Evolutionary conservation across 2,888 invertebrate species (phyloP).

Genomic region (Coelopa pilipes): DNA sequence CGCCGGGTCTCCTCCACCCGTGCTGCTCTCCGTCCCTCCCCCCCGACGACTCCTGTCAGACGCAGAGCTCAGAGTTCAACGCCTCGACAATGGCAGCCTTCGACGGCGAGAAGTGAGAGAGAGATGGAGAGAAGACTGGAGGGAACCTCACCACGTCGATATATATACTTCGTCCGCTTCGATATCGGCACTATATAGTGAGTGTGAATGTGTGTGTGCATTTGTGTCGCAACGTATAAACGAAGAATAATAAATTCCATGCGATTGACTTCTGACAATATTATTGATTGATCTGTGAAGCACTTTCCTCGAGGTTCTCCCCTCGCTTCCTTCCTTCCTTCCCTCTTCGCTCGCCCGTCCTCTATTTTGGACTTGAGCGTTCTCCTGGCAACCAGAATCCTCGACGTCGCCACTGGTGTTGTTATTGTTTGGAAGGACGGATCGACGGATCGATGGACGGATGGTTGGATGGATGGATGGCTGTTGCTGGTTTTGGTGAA

Average conservation of each 20-base stretch:
- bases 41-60: too few species aligned
- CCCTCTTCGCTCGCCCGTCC: neutral
- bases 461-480: neutral
- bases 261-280: slow-evolving; percentile 38
- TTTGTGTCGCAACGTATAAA: neutral
- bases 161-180: too few species aligned
- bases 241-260: slow-evolving; percentile 35
- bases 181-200: too few species aligned
- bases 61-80: too few species aligned
- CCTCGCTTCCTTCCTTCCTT: neutral
- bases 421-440: neutral
- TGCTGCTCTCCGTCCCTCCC: too few species aligned
- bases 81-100: too few species aligned
- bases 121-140: too few species aligned
- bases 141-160: too few species aligned
- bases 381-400: neutral
- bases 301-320: neutral
- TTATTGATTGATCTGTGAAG: slow-evolving; percentile 36
- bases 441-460: neutral
- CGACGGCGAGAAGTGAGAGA: too few species aligned
- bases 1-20: too few species aligned
- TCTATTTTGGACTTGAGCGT: neutral
- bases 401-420: too few species aligned
- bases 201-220: neutral
- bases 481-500: neutral